These are phyloP conservation scores for Dermolepida albohirtum DNA, from an alignment of 2,888 invertebrate species.

Conservation along the genomic window DNA sequence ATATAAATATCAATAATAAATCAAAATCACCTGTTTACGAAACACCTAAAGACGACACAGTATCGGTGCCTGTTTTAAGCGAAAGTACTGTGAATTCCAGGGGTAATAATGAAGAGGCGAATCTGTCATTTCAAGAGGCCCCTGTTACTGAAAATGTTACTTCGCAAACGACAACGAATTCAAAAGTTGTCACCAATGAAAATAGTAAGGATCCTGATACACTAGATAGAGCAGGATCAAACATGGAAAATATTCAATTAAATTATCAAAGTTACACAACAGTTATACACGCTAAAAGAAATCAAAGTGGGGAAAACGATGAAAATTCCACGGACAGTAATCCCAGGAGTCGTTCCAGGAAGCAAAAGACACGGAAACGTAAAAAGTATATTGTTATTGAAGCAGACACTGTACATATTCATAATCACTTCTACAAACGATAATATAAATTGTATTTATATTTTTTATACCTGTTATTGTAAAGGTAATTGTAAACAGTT, in stretches of 20 bases:
- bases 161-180: too few relatives aligned
- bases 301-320: not conserved
- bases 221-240: not conserved
- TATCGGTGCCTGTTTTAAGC: not conserved
- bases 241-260: not conserved
- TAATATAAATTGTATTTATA: slow-evolving; percentile 7
- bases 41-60: not conserved
- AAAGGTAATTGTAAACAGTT: too few relatives aligned
- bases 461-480: too few relatives aligned
- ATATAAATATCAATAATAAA: not conserved
- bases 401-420: slow-evolving; percentile 46
- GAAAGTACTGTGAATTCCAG: not conserved
- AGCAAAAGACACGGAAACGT: slow-evolving; percentile 1
- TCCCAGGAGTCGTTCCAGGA: not conserved
- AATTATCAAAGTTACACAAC: not conserved
- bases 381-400: slow-evolving; percentile 43
- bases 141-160: too few relatives aligned
- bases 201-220: too few relatives aligned
- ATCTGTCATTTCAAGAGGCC: not conserved
- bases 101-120: not conserved
- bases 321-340: not conserved
- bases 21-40: too few relatives aligned
- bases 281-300: not conserved
- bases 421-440: slow-evolving; percentile 46
- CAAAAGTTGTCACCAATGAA: too few relatives aligned